Base-by-base conservation (phyloP, 2,888 invertebrate species). In the Andrena trimmerana region DNA sequence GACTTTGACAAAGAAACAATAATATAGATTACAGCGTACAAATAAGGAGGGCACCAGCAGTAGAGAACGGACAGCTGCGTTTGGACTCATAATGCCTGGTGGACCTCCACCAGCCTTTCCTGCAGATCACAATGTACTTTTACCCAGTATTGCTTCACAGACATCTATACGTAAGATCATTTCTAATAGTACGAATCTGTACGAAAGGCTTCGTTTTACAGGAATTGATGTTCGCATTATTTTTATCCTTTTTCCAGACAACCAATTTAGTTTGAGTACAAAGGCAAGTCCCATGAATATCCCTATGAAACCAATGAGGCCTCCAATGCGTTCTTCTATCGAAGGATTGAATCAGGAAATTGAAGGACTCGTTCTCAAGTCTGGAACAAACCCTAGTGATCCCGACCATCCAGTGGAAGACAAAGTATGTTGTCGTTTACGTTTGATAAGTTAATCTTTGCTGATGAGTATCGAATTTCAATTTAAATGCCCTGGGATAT, bases 341-440 rank as follows among this genome's bases (percentile, higher is more conserved):
- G 98, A 98, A 94, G 98, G 97, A 29, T 95, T 98, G 27, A 98
- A 98, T 94, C 97, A 97, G 94, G 98, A 98, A 94, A 97, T 98
- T 84, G 98, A 98, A 94, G 95, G 96, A 92, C 95, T 97, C 79
- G 97, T 97, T 78, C 94, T 97, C 67, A 95, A 95, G 91, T 94
- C 94, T 68, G 92, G 94, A 54, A 88, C 90, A 36, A 93, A 93
- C 74, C 90, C 91, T 76, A 92, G 90, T 79, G 94, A 94, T 90
- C 90, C 93, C 88, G 91, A 94, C 92, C 92, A 94, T 91, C 88
- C 92, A 82, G 95, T 96, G 91, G 95, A 95, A 91, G 96, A 96
- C 91, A 96, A 96, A 95, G 96, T 96, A 76, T 42, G 62, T 7
- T 16, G 29, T n/a, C 24, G 8, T 20, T 66, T 50, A 27, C 42